Percentiles rank a stretch among this genome's conserved stretches.
Evolutionary conservation across 2,113 vertebrate genomes (phyloP).

Genomic region (Alligator sinensis): DNA sequence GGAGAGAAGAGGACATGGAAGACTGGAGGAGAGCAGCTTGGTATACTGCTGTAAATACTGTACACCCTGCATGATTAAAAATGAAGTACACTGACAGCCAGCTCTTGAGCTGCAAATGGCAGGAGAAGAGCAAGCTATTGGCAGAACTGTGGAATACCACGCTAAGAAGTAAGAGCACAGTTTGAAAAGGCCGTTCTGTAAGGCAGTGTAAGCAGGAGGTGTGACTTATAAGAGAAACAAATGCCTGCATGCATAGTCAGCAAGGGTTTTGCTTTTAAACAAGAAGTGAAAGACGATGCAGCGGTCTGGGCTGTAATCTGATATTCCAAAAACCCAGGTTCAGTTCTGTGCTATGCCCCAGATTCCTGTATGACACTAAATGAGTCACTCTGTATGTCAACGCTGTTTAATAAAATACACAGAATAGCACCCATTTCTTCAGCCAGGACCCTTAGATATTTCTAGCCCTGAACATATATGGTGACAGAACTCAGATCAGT

Average conservation of each 20-base stretch:
- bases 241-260: not conserved
- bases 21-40: not conserved
- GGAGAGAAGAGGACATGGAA: not conserved
- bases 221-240: not conserved
- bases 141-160: not conserved
- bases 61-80: fast-evolving
- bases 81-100: fast-evolving
- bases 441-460: too few species aligned
- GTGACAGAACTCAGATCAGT: not conserved
- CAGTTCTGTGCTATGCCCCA: not conserved
- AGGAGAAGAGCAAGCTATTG: fast-evolving
- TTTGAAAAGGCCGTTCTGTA: not conserved
- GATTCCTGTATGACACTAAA: not conserved
- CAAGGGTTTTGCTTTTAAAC: fast-evolving
- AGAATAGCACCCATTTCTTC: too few species aligned
- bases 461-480: too few species aligned
- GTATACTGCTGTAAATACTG: fast-evolving
- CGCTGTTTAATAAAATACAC: too few species aligned
- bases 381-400: not conserved
- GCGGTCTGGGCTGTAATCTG: too few species aligned
- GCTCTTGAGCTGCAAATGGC: too few species aligned
- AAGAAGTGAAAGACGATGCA: not conserved
- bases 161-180: not conserved
- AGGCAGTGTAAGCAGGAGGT: not conserved
- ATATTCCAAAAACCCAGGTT: not conserved